Conservation (phyloP, 2,797 vertebrate genomes). For the Sebastes iracundus region DNA sequence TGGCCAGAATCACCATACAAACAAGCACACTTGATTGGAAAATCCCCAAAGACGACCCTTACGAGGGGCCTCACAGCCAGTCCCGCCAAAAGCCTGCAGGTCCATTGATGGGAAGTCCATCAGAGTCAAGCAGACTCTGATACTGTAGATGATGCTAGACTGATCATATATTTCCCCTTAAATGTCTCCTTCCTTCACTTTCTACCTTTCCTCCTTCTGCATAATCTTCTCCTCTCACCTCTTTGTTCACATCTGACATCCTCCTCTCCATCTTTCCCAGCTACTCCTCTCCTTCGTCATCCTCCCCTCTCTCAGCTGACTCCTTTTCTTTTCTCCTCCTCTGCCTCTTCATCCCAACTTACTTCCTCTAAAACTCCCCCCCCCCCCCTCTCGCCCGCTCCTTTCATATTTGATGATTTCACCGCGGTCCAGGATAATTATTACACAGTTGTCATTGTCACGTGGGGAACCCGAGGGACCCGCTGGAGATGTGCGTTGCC, state of each 20-base stretch:
- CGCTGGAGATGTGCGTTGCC: constrained; percentile 44
- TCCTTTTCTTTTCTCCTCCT: neutral
- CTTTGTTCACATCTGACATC: neutral
- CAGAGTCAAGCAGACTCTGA: neutral
- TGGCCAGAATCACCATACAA: neutral
- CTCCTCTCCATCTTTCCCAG: neutral
- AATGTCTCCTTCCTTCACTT: too few species aligned
- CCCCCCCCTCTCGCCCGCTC: neutral
- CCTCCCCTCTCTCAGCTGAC: constrained; percentile 3
- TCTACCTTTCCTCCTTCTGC: too few species aligned
- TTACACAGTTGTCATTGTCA: constrained; percentile 51
- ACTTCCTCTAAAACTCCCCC: neutral
- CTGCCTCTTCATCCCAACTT: neutral
- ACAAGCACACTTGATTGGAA: neutral
- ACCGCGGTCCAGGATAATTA: constrained; percentile 50
- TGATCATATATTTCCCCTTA: too few species aligned
- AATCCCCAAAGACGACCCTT: neutral
- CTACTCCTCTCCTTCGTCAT: neutral
- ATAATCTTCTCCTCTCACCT: neutral
- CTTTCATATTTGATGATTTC: constrained; percentile 74
- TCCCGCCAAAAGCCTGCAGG: neutral
- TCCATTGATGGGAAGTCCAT: neutral
- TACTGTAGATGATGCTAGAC: neutral
- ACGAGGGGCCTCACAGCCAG: neutral
- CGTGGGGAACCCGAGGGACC: constrained; percentile 30